These are phyloP conservation scores for Ceratotherium simum DNA, from an alignment of 2,113 vertebrate species.

Conservation along the genomic window DNA sequence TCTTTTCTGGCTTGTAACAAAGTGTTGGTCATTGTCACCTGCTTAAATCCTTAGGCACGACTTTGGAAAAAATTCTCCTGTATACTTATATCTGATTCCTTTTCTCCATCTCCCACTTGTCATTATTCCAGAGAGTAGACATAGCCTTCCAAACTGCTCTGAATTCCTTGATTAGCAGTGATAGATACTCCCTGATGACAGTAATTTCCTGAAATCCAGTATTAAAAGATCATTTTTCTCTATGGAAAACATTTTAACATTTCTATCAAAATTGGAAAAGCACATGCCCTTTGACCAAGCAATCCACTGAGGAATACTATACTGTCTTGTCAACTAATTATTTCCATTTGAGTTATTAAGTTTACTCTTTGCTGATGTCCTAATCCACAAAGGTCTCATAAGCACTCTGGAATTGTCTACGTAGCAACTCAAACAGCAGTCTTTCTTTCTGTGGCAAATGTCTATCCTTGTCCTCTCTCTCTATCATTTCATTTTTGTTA, in stretches of 20 bases:
- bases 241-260: constrained; percentile 28
- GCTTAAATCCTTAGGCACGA: not conserved
- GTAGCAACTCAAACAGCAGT: not conserved
- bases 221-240: constrained; percentile 16
- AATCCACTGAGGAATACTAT: not conserved
- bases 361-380: constrained; percentile 14
- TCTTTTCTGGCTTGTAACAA: constrained; percentile 8
- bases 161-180: constrained; percentile 26
- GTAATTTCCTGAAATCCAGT: constrained; percentile 35
- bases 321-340: constrained; percentile 10
- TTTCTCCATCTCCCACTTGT: not conserved
- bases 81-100: not conserved
- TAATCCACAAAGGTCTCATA: not conserved
- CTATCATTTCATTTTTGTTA: constrained; percentile 20
- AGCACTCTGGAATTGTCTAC: not conserved
- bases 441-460: constrained; percentile 18
- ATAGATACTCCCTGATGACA: not conserved
- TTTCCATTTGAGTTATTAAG: constrained; percentile 46
- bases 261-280: constrained; percentile 52
- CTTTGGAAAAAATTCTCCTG: not conserved
- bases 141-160: not conserved
- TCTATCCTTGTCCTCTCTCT: not conserved
- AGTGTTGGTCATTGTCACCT: constrained; percentile 10
- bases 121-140: not conserved
- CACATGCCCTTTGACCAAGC: not conserved